A percentile compares a stretch with the other conserved stretches of the same genome.
These are phyloP conservation scores for Ptychoptera albimana DNA, from an alignment of 2,888 invertebrate species.

Conservation along the genomic window DNA sequence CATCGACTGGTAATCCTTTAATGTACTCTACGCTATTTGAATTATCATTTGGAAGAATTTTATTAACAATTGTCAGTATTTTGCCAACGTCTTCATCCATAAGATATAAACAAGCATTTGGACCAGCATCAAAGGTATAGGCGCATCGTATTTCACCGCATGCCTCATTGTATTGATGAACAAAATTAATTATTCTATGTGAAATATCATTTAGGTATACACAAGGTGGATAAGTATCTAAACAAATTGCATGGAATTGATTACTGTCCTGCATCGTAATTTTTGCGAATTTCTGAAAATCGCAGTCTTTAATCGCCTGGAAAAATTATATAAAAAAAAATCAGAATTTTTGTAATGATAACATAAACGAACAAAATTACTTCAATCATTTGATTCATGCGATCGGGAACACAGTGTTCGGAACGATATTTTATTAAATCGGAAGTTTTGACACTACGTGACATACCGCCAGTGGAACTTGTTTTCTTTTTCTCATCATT, in stretches of 20 bases:
- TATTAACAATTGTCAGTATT: constrained; percentile 48
- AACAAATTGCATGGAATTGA: constrained; percentile 85
- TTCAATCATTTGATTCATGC: constrained; percentile 41
- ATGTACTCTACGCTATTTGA: constrained; percentile 32
- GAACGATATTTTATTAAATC: constrained; percentile 62
- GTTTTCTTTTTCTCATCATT: constrained; percentile 68
- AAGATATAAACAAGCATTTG: constrained; percentile 85
- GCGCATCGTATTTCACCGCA: constrained; percentile 56
- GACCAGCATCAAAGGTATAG: constrained; percentile 98
- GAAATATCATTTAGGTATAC: constrained; percentile 86
- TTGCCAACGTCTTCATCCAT: constrained; percentile 56
- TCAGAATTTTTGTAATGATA: constrained; percentile 13
- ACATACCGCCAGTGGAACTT: constrained; percentile 84
- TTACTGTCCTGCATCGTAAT: constrained; percentile 96
- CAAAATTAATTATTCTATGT: constrained; percentile 56
- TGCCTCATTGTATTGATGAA: constrained; percentile 68
- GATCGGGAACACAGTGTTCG: constrained; percentile 52
- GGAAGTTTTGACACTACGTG: constrained; percentile 61
- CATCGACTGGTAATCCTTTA: constrained; percentile 36
- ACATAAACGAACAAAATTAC: constrained; percentile 13
- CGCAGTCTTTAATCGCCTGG: constrained; percentile 37
- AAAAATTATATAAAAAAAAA: too few relatives aligned
- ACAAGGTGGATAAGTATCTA: constrained; percentile 89
- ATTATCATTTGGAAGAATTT: constrained; percentile 50
- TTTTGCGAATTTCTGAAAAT: constrained; percentile 78